A percentile compares a stretch with the other conserved stretches of the same genome.
These are phyloP conservation scores for Octonoba sinensis DNA, from an alignment of 2,888 invertebrate genomes.

Conservation along the genomic window DNA sequence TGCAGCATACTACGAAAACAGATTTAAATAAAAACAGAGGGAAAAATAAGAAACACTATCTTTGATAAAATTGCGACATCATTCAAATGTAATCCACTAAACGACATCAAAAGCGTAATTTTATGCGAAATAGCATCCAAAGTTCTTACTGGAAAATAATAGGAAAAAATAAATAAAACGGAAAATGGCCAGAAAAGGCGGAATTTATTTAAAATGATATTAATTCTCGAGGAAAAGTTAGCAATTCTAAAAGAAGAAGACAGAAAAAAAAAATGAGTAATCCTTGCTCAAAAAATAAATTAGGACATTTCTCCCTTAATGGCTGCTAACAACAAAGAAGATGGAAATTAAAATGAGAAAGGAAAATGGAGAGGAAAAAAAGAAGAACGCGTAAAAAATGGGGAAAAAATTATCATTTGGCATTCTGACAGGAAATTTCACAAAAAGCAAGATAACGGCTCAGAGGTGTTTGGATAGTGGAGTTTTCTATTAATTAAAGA, in stretches of 20 bases:
- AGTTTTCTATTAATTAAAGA: conserved; percentile 61
- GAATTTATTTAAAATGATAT: conserved; percentile 62
- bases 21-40: not conserved
- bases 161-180: not conserved
- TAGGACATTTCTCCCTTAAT: conserved; percentile 58
- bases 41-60: conserved; percentile 6
- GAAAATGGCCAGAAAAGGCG: not conserved
- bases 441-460: conserved; percentile 48
- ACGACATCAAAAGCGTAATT: conserved; percentile 11
- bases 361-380: conserved; percentile 7
- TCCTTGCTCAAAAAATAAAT: conserved; percentile 59
- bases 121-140: conserved; percentile 1
- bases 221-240: conserved; percentile 42
- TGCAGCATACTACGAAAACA: not conserved
- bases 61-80: conserved; percentile 22
- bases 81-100: conserved; percentile 32
- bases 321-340: conserved; percentile 41
- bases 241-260: conserved; percentile 8
- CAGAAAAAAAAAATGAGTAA: conserved; percentile 22
- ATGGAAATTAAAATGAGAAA: conserved; percentile 57
- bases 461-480: conserved; percentile 55
- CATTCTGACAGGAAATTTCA: conserved; percentile 60
- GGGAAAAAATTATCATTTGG: conserved; percentile 26
- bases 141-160: not conserved
- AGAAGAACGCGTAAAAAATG: conserved; percentile 17